Evolutionary conservation across 2,888 invertebrate genomes (phyloP).

Genomic region (Phortica magna): DNA sequence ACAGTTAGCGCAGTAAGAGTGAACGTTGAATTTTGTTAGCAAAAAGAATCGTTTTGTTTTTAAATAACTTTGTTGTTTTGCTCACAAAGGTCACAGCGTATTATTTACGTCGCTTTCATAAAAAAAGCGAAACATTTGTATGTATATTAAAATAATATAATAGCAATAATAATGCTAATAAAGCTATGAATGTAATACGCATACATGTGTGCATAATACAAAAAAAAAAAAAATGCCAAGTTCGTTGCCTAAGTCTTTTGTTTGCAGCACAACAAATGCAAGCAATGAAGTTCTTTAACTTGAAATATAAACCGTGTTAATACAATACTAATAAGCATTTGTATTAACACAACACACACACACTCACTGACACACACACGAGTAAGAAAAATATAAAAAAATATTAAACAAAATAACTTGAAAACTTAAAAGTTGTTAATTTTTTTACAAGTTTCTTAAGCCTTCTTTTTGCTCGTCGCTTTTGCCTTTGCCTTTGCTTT

Average conservation of each 20-base stretch:
- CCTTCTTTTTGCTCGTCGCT: not conserved
- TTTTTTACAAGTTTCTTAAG: constrained; percentile 20
- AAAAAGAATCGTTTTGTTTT: not conserved
- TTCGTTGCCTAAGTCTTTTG: constrained; percentile 60
- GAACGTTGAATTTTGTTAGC: constrained; percentile 26
- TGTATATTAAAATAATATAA: not conserved
- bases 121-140: too few species aligned
- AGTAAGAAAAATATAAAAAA: constrained; percentile 9
- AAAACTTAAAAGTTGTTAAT: constrained; percentile 16
- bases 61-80: not conserved
- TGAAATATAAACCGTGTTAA: constrained; percentile 26
- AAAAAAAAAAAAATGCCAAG: constrained; percentile 71
- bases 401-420: not conserved
- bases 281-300: constrained; percentile 1
- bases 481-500: not conserved
- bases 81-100: not conserved
- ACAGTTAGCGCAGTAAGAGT: constrained; percentile 19
- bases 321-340: constrained; percentile 7
- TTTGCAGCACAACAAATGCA: constrained; percentile 1
- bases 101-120: not conserved
- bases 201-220: constrained; percentile 40
- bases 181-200: not conserved
- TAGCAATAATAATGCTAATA: not conserved
- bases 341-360: not conserved
- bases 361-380: not conserved